Evolutionary conservation across 30 jellyfish, hydroid and myxozoan genomes (phyloP), one percentile per base, ranked within the genome.

Genomic region (Chrysaora quinquecirrha): DNA sequence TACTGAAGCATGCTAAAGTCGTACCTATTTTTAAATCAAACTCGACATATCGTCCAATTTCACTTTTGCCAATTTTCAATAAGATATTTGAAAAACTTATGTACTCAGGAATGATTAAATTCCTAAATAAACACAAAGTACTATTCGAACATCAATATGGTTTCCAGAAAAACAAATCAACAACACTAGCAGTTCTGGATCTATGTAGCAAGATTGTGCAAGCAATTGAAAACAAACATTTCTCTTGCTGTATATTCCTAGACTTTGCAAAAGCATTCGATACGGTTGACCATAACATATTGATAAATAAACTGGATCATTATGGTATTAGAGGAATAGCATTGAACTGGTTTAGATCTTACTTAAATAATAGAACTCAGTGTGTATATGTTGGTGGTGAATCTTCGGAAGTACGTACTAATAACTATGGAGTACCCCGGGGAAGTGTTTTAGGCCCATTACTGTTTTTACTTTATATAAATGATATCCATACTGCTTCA

Each of bases 1-100:
- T 32, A 19, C 30, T 25, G 22, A 74, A 74, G 31, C 19, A 74
- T 28, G 82, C 86, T 50, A 74, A 74, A 74, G 86, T 74, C 27
- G 31, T 46, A 4, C 83, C 86, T 19, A 74, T 74, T 16, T 54
- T 23, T 74, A 7, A n/a, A n/a, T n/a, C n/a, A n/a, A n/a, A n/a
- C n/a, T n/a, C n/a, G n/a, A n/a, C n/a, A n/a, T n/a, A n/a, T n/a
- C n/a, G n/a, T n/a, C n/a, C n/a, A n/a, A n/a, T n/a, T n/a, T n/a
- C n/a, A n/a, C n/a, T n/a, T n/a, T 83, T 38, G 6, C 86, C 73
- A 12, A 18, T 61, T 61, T 61, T 61, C 73, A 23, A 61, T 23
- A 61, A 61, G 31, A 61, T 61, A 18, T 61, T 61, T 12, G 73
- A 61, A 61, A 61, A 61, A 61, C 19, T 61, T 10, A 61, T 61